Evolutionary conservation across 2,888 invertebrate species (phyloP).

Genomic region (Flabesymbios commensalis): DNA sequence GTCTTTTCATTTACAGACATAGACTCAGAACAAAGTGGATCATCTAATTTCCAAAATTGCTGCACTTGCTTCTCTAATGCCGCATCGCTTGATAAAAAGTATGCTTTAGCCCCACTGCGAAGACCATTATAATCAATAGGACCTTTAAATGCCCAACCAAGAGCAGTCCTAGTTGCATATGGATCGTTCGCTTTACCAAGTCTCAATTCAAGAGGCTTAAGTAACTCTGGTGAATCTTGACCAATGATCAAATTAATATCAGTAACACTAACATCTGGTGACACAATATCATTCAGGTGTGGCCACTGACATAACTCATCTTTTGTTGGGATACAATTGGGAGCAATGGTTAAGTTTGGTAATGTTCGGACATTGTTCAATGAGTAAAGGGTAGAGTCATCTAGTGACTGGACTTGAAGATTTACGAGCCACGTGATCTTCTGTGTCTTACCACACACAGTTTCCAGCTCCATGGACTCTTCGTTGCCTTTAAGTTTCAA

Average conservation of each 20-base stretch:
- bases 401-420: too few species aligned
- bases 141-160: constrained; percentile 25
- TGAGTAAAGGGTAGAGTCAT: too few species aligned
- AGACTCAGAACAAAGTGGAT: background rate
- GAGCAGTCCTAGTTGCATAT: constrained; percentile 12
- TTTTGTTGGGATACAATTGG: too few species aligned
- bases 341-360: too few species aligned
- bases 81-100: constrained; percentile 65
- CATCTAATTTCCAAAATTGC: constrained; percentile 64
- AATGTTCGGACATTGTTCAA: too few species aligned
- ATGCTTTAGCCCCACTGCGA: background rate
- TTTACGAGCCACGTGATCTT: too few species aligned
- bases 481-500: too few species aligned
- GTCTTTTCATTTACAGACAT: constrained; percentile 72
- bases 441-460: too few species aligned
- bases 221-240: constrained; percentile 1
- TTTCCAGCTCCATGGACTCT: too few species aligned
- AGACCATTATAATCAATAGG: background rate
- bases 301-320: too few species aligned
- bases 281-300: constrained; percentile 9
- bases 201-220: background rate
- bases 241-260: constrained; percentile 18
- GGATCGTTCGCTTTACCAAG: constrained; percentile 10
- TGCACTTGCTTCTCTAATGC: constrained; percentile 80
- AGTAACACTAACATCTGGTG: constrained; percentile 1